Percentiles rank a stretch among this genome's conserved stretches.
Evolutionary conservation across 2,797 vertebrate species (phyloP).

Genomic region (Sebastes oblongus): DNA sequence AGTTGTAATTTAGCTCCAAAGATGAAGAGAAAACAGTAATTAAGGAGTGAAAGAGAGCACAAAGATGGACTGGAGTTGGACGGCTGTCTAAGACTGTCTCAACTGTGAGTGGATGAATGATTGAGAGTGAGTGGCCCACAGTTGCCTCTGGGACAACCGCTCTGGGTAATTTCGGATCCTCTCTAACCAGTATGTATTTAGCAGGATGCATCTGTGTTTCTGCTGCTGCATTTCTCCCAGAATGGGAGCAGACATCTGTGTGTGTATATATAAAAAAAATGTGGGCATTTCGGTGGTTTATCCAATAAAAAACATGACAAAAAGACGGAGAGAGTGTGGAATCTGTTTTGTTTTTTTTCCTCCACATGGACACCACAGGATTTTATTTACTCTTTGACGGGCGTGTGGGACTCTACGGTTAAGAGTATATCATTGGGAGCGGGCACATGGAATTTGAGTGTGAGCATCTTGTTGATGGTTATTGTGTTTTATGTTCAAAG

Average conservation of each 20-base stretch:
- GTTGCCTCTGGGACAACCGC: constrained; percentile 46
- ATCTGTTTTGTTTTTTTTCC: constrained; percentile 50
- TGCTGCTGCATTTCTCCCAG: constrained; percentile 30
- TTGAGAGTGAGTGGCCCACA: constrained; percentile 30
- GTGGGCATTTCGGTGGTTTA: constrained; percentile 68
- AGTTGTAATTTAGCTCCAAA: constrained; percentile 52
- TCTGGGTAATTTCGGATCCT: constrained; percentile 53
- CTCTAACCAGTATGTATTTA: constrained; percentile 46
- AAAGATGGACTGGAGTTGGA: constrained; percentile 19
- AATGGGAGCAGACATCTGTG: constrained; percentile 38
- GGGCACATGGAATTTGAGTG: constrained; percentile 30
- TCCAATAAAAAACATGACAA: constrained; percentile 72
- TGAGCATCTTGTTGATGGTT: constrained; percentile 54
- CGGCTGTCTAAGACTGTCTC: constrained; percentile 44
- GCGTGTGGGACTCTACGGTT: constrained; percentile 21
- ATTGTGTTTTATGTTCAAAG: constrained; percentile 51
- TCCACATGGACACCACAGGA: constrained; percentile 44
- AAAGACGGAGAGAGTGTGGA: constrained; percentile 48
- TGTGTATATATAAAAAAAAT: constrained; percentile 40
- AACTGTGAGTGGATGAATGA: constrained; percentile 40
- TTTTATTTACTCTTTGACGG: constrained; percentile 51
- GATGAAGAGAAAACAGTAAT: constrained; percentile 71
- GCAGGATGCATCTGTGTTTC: constrained; percentile 50
- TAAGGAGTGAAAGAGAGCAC: constrained; percentile 47
- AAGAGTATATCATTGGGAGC: constrained; percentile 25